These are phyloP conservation scores for Pteropus alecto DNA, from an alignment of 2,113 vertebrate species.

Conservation along the genomic window DNA sequence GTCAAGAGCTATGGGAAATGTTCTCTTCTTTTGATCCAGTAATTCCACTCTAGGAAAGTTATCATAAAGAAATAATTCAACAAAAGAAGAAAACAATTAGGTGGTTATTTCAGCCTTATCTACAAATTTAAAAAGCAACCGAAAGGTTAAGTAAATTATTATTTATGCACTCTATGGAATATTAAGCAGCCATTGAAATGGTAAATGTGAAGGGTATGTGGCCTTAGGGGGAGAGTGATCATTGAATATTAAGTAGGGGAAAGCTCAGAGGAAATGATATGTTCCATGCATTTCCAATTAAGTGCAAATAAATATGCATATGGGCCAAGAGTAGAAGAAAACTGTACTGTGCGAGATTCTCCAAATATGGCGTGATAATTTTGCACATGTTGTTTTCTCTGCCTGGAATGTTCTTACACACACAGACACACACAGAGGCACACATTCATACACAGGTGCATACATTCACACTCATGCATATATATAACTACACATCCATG, in stretches of 20 bases:
- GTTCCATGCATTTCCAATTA: neutral
- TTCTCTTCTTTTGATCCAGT: neutral
- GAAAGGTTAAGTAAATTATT: neutral
- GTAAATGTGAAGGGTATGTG: neutral
- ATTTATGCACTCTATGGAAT: neutral
- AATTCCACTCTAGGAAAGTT: neutral
- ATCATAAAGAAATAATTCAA: neutral
- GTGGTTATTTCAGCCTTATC: neutral
- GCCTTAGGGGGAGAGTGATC: neutral
- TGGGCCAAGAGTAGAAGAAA: neutral
- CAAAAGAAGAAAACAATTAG: neutral
- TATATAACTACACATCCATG: neutral
- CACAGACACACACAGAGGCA: too few species aligned
- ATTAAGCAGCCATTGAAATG: neutral
- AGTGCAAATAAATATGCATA: neutral
- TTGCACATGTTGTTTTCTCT: neutral
- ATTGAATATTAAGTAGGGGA: neutral
- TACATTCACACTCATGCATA: neutral
- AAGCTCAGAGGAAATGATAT: neutral
- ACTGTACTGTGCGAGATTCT: neutral
- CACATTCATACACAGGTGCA: neutral
- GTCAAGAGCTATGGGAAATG: neutral
- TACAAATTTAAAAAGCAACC: neutral
- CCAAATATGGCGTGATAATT: neutral
- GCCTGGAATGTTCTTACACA: neutral